Percentiles rank a stretch among this genome's conserved stretches.
These are phyloP conservation scores for Cremastobaeus sp. DNA, from an alignment of 2,888 invertebrate genomes.

Conservation along the genomic window DNA sequence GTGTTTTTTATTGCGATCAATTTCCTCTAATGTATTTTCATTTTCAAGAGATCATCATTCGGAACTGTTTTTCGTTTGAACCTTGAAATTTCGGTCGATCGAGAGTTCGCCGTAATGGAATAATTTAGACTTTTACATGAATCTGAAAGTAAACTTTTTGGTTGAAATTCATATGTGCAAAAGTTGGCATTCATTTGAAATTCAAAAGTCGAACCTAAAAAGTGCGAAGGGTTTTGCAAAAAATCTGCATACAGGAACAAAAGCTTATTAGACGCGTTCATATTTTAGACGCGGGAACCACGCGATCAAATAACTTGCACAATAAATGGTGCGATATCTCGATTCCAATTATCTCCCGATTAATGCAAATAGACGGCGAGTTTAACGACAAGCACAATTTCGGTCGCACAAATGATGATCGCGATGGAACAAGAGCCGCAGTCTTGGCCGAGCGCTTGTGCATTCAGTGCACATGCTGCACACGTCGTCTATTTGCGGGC, in stretches of 20 bases:
- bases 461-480: constrained; percentile 46
- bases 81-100: no score
- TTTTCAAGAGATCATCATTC: constrained; percentile 35
- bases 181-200: no score
- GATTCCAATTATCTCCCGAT: constrained; percentile 29
- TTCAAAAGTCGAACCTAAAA: no score
- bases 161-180: no score
- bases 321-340: background rate
- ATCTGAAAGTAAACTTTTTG: no score
- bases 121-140: no score
- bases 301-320: background rate
- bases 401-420: constrained; percentile 42
- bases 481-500: constrained; percentile 39
- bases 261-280: no score
- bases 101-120: no score
- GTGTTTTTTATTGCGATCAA: constrained; percentile 38
- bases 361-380: constrained; percentile 30
- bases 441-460: constrained; percentile 36
- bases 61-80: constrained; percentile 14
- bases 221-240: no score
- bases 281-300: background rate
- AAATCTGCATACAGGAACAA: no score
- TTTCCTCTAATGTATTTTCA: constrained; percentile 37
- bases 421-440: constrained; percentile 37
- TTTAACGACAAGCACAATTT: constrained; percentile 42